These are phyloP conservation scores for Trachymyrmex cornetzi DNA, from an alignment of 1,140 invertebrate species.

Conservation along the genomic window DNA sequence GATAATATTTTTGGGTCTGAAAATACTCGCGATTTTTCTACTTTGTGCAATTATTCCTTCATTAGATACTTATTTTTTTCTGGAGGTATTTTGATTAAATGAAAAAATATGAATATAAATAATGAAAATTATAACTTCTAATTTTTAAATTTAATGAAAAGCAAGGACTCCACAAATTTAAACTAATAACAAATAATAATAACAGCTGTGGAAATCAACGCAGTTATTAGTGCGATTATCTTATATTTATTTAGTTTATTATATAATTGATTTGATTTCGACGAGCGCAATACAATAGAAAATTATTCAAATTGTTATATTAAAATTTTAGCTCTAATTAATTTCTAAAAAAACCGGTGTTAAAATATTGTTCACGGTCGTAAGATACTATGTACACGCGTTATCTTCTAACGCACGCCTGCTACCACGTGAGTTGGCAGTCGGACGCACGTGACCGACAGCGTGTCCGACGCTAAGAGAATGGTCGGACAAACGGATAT, in stretches of 20 bases:
- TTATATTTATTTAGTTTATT: too few species aligned
- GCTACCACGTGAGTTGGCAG: slow-evolving; percentile 65
- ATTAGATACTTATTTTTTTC: not conserved
- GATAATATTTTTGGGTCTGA: not conserved
- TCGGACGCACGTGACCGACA: slow-evolving; percentile 68
- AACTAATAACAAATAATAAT: too few species aligned
- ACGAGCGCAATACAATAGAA: too few species aligned
- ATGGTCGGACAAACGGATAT: slow-evolving; percentile 67
- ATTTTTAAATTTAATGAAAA: too few species aligned
- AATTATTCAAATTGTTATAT: too few species aligned
- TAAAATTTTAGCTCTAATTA: not conserved
- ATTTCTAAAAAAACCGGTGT: not conserved
- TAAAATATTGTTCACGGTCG: not conserved
- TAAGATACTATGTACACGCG: not conserved
- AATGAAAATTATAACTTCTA: not conserved
- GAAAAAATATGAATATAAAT: not conserved
- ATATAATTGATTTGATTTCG: too few species aligned
- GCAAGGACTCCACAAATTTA: too few species aligned
- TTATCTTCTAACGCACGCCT: slow-evolving; percentile 40
- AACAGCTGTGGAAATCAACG: too few species aligned
- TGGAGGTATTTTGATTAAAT: not conserved
- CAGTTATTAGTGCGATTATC: too few species aligned
- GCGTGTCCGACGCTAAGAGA: slow-evolving; percentile 62
- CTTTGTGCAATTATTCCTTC: not conserved
- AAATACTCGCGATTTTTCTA: not conserved